Base-by-base conservation (phyloP, 1,140 invertebrate genomes). In the Drosophila malerkotliana region DNA sequence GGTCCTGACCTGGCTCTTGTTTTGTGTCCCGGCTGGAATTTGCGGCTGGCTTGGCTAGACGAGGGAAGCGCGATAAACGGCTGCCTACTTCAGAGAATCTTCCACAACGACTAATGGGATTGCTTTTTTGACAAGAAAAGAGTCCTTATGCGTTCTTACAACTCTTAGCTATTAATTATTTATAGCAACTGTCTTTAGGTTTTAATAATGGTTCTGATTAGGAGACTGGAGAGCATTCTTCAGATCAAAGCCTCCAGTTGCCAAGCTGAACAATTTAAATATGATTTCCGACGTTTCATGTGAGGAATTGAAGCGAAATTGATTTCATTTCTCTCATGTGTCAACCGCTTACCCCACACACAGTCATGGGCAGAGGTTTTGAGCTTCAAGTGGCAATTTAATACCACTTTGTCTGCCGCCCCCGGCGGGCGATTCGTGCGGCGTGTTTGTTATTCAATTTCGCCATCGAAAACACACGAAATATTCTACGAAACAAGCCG, bases 371-470 rank as follows among this genome's bases (percentile, higher is more conserved):
- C 41, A 57, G 72, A 58, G 68, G 79, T 62, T 81, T 81, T 62
- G 26, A 55, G 61, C 77, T 79, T 78, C 47, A 78, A 85, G 82
- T 68, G 63, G 63, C 81, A 87, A 85, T 87, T 81, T 72, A 87
- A 85, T 87, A 57, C 57, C 81, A 84, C 79, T 87, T 87, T 87
- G 61, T 57, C 66, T 52, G 67, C 8, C 12, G 26, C 63, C 68
- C 64, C 53, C 30, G 68, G 63, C 53, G 48, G 52, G 28, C 47
- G 45, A 24, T 44, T 30, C 39, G 64, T 47, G 68, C 48, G 49
- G 34, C 72, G 59, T 76, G 68, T 85, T 87, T 85, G 73, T 78
- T 87, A 81, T 81, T 87, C 64, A 74, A 81, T 85, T 87, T 67
- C 77, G 62, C 37, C 82, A 85, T 79, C 77, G 63, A 77, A 81